Base-by-base conservation (phyloP, 1,140 invertebrate species). In the Panulirus ornatus region DNA sequence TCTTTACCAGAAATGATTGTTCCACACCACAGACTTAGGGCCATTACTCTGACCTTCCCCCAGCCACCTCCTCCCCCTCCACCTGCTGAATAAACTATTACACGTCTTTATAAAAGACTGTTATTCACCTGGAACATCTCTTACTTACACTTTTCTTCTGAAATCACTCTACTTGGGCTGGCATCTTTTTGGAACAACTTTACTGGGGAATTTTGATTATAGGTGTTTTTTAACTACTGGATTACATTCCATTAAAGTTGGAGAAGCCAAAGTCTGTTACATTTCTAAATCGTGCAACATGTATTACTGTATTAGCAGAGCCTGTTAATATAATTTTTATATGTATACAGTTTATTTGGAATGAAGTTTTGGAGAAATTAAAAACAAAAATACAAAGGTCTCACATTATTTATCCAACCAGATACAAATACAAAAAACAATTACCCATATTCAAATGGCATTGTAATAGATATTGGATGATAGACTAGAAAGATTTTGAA, bases 11-110 rank as follows among this genome's bases (percentile, higher is more conserved):
- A 89, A 11, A 42, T 89, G 14, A 34, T 40, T 36, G 76, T 89
- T n/a, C 87, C 87, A 22, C 87, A 81, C 78, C 87, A 89, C 87
- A 78, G 36, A 11, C 87, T 89, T 22, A 34, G 70, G 38, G 87
- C 78, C n/a, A 30, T 83, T 47, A 82, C 70, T 36, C 75, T 89
- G 42, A 89, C 78, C 44, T 89, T 89, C 78, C 87, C 87, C 22
- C 58, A 73, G 78, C 87, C 85, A 36, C 85, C 85, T 34, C 76
- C 87, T 34, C 78, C 76, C 27, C 78, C 78, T 6, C 78, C 86
- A 71, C 75, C 87, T 34, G 87, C 76, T 51, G 63, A 82, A 82
- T 89, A 89, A 89, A 51, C 51, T 71, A 54, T 78, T 78, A 66
- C 85, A 63, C 75, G 40, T 54, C 84, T 79, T 88, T 78, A 40